Conservation (phyloP, 1,140 invertebrate genomes). For the Linepithema humile region DNA sequence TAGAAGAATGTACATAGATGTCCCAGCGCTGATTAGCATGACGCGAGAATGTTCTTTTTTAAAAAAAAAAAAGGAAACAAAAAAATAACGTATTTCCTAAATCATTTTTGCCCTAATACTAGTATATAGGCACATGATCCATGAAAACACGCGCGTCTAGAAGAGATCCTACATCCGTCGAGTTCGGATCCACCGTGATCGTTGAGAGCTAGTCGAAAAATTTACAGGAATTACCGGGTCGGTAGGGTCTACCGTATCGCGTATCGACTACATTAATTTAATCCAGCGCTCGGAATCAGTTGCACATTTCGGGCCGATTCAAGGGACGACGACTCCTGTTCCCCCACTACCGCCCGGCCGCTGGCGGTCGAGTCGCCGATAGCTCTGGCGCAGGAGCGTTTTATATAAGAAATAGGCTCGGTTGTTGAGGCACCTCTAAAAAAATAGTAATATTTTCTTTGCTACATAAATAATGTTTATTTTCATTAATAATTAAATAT, state of each 20-base stretch:
- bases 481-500: too few relatives aligned
- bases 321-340: too few relatives aligned
- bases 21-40: not conserved
- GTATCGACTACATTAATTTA: slow-evolving; percentile 17
- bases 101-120: slow-evolving; percentile 4
- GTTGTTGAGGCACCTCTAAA: too few relatives aligned
- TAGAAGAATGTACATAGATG: slow-evolving; percentile 1
- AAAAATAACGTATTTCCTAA: not conserved
- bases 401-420: too few relatives aligned
- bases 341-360: too few relatives aligned
- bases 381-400: too few relatives aligned
- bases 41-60: not conserved
- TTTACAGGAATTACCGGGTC: not conserved
- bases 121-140: slow-evolving; percentile 34
- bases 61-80: not conserved
- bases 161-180: not conserved
- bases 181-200: not conserved
- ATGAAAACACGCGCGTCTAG: not conserved
- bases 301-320: too few relatives aligned
- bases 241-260: not conserved
- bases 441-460: too few relatives aligned
- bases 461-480: too few relatives aligned
- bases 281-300: too few relatives aligned
- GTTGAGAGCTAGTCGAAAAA: slow-evolving; percentile 4
- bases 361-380: too few relatives aligned